phyloP scores from a whole-genome alignment of 2,113 vertebrate species.

The Alouatta palliata region DNA sequence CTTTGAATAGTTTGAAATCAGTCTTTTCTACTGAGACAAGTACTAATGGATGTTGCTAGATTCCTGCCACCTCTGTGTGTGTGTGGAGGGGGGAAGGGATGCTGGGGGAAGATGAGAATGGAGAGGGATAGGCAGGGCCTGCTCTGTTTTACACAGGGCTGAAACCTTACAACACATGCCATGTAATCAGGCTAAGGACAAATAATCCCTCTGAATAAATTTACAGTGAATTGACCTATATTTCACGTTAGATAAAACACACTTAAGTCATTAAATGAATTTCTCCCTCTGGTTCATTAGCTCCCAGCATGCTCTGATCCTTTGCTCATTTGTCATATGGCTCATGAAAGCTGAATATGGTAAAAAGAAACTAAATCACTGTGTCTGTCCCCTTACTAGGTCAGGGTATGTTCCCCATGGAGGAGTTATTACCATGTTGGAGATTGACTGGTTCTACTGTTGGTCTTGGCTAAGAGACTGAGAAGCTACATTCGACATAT shows the following conservation, averaged over 20 bases:
- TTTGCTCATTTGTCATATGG: constrained; percentile 58
- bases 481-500: neutral
- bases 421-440: neutral
- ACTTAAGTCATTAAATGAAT: constrained; percentile 69
- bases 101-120: accelerated
- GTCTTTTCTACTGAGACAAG: neutral
- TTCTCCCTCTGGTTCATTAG: constrained; percentile 64
- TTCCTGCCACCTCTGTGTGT: neutral
- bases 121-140: neutral
- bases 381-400: neutral
- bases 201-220: constrained; percentile 59
- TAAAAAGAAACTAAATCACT: constrained; percentile 62
- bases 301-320: constrained; percentile 49
- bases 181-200: constrained; percentile 53
- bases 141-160: neutral
- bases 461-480: neutral
- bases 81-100: neutral
- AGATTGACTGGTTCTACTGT: neutral
- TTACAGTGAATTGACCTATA: constrained; percentile 60
- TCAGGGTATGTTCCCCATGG: neutral
- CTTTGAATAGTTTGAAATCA: constrained; percentile 25
- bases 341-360: constrained; percentile 54
- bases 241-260: constrained; percentile 65
- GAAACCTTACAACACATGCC: constrained; percentile 1
- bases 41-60: neutral